These are phyloP conservation scores for Mesorhabditis spiculigera DNA, from an alignment of 2,888 invertebrate genomes.

Conservation along the genomic window DNA sequence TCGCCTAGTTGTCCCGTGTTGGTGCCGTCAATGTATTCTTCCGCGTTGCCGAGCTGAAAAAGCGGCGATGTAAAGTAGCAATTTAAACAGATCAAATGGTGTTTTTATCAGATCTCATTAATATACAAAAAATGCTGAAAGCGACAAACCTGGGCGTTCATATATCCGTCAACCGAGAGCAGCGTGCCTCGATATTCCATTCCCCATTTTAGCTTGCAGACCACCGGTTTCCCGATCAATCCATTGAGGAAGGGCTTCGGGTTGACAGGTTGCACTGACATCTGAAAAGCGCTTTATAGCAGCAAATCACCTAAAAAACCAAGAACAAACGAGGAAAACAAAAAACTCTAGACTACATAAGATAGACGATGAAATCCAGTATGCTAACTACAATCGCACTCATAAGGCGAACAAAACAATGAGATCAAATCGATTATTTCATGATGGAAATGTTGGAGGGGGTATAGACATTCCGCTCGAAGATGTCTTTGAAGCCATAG, in stretches of 20 bases:
- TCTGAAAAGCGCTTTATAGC: too few species aligned
- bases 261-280: constrained; percentile 73
- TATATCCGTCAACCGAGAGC: constrained; percentile 96
- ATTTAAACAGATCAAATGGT: too few species aligned
- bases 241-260: constrained; percentile 98
- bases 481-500: constrained; percentile 46
- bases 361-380: too few species aligned
- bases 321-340: too few species aligned
- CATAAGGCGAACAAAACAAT: constrained; percentile 7
- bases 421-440: constrained; percentile 23
- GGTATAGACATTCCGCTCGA: constrained; percentile 53
- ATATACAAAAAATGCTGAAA: too few species aligned
- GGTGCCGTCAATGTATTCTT: constrained; percentile 89
- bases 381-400: too few species aligned
- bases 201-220: constrained; percentile 98
- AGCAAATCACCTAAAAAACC: too few species aligned
- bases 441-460: constrained; percentile 46
- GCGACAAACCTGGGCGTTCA: constrained; percentile 70
- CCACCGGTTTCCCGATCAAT: constrained; percentile 92
- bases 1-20: constrained; percentile 91
- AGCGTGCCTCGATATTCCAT: constrained; percentile 86
- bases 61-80: too few species aligned
- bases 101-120: too few species aligned
- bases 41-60: constrained; percentile 87
- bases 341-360: too few species aligned